These are phyloP conservation scores for Lutjanus argentimaculatus DNA, from an alignment of 2,797 vertebrate species.

Conservation along the genomic window DNA sequence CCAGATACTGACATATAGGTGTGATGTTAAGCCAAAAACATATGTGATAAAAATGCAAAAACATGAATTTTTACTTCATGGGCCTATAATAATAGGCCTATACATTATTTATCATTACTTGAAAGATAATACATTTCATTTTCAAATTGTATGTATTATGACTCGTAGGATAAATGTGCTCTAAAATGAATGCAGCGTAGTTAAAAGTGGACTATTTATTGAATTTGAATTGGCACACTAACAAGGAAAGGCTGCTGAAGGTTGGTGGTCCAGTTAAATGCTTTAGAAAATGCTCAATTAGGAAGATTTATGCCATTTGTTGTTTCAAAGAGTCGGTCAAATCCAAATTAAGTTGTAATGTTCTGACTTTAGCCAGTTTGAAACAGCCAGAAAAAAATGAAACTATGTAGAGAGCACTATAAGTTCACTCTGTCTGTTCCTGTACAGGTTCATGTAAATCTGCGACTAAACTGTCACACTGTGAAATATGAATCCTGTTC, in stretches of 20 bases:
- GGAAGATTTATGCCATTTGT: constrained; percentile 10
- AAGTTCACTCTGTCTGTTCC: not conserved
- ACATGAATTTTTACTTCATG: too few species aligned
- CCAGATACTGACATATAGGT: too few species aligned
- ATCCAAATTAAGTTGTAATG: not conserved
- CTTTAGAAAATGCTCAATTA: constrained; percentile 23
- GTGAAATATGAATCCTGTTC: constrained; percentile 12
- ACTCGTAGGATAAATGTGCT: constrained; percentile 3
- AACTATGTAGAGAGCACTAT: not conserved
- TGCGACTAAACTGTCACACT: not conserved
- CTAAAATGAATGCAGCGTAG: not conserved
- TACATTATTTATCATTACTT: not conserved
- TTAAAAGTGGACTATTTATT: not conserved
- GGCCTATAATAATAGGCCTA: too few species aligned
- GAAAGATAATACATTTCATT: not conserved
- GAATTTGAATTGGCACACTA: constrained; percentile 17
- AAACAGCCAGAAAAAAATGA: not conserved
- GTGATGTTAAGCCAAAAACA: too few species aligned
- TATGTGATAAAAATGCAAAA: too few species aligned
- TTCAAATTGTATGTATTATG: not conserved
- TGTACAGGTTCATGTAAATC: not conserved
- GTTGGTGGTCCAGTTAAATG: constrained; percentile 7
- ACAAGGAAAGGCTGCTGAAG: not conserved
- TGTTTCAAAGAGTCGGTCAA: not conserved
- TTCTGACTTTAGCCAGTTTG: not conserved